Percentiles rank a stretch among this genome's conserved stretches.
Evolutionary conservation across 1,140 invertebrate genomes (phyloP).

Genomic region (Cotesia typhae): DNA sequence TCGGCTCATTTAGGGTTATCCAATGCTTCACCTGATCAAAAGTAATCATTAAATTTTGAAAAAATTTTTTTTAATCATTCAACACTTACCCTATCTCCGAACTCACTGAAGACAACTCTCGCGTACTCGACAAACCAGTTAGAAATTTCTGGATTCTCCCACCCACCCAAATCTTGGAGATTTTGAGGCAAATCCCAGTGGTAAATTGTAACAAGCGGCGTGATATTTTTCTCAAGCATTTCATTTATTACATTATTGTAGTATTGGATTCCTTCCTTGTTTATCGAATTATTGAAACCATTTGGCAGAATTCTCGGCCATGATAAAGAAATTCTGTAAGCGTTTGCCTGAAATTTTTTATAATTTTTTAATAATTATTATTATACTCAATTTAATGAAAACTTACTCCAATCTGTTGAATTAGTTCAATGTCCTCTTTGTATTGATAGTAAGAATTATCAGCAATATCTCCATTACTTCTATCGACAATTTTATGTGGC

Average conservation of each 20-base stretch:
- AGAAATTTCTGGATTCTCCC: conserved; percentile 40
- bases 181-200: conserved; percentile 70
- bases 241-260: conserved; percentile 71
- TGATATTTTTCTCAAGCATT: conserved; percentile 64
- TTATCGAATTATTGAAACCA: conserved; percentile 63
- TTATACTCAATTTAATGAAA: background rate
- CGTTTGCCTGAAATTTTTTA: conserved; percentile 34
- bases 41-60: too few relatives aligned
- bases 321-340: conserved; percentile 70
- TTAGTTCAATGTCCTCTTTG: conserved; percentile 71
- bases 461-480: conserved; percentile 70
- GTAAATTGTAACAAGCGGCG: conserved; percentile 67
- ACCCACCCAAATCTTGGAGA: conserved; percentile 50
- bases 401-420: conserved; percentile 68
- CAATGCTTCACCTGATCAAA: conserved; percentile 62
- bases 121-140: conserved; percentile 43
- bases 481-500: conserved; percentile 65
- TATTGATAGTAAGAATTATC: conserved; percentile 76
- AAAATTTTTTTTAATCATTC: background rate
- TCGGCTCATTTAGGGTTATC: conserved; percentile 67
- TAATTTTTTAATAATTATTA: too few relatives aligned
- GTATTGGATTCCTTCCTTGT: conserved; percentile 65
- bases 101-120: conserved; percentile 41
- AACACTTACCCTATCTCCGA: conserved; percentile 49
- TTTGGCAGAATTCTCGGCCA: conserved; percentile 68